Percentiles rank a stretch among this genome's conserved stretches.
These are phyloP conservation scores for Limenitis camilla DNA, from an alignment of 2,888 invertebrate genomes.

Conservation along the genomic window DNA sequence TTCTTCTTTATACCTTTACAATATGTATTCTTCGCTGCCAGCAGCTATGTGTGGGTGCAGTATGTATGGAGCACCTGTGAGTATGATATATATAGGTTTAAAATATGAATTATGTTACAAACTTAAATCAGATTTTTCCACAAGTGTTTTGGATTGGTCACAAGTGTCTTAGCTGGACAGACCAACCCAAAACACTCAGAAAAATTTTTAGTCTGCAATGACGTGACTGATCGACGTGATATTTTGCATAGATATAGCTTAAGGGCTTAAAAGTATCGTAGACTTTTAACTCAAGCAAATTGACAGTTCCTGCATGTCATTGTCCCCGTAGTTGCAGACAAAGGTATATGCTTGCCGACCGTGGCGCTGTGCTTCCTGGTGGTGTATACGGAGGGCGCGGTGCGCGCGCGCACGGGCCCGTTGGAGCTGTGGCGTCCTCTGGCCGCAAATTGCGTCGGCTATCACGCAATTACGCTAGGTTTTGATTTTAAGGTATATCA, in stretches of 20 bases:
- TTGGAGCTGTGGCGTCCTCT: slow-evolving; percentile 95
- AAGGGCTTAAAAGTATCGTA: no score
- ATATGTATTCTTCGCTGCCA: slow-evolving; percentile 97
- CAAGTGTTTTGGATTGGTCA: background rate
- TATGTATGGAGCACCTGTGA: slow-evolving; percentile 98
- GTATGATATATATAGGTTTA: slow-evolving; percentile 29
- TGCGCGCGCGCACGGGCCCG: slow-evolving; percentile 78
- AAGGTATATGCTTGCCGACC: slow-evolving; percentile 95
- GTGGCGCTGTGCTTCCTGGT: slow-evolving; percentile 94
- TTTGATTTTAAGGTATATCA: slow-evolving; percentile 74
- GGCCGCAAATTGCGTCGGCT: slow-evolving; percentile 95
- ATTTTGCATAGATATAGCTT: no score
- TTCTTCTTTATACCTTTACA: slow-evolving; percentile 99
- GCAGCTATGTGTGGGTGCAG: slow-evolving; percentile 99
- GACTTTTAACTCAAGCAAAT: no score
- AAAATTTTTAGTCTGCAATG: no score
- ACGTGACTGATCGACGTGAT: background rate
- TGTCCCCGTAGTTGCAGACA: slow-evolving; percentile 70
- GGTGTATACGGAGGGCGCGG: slow-evolving; percentile 94
- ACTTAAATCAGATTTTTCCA: no score
- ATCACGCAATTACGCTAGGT: slow-evolving; percentile 95
- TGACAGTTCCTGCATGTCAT: no score
- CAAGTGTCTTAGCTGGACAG: no score
- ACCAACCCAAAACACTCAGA: no score
- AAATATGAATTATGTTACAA: no score